Base-by-base conservation (phyloP, 2,113 vertebrate genomes). In the Silurus meridionalis region DNA sequence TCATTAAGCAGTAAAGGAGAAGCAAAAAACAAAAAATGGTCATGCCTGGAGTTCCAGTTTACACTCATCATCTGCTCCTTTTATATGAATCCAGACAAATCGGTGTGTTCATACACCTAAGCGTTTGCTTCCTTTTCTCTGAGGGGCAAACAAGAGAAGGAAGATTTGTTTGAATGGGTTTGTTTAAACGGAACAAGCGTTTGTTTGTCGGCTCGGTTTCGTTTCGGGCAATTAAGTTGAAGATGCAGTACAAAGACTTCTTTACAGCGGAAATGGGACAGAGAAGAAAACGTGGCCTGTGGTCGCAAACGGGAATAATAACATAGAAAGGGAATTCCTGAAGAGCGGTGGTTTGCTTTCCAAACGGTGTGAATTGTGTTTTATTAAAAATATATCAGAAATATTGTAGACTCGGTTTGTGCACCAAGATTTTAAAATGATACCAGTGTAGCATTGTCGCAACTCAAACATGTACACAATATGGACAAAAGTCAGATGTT, bases 1-100 rank as follows among this genome's bases (percentile, higher is more conserved):
- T 92, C 79, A 83, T 82, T 87, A 89, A 78, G 23, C 50, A 86
- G 89, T 77, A 50, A 50, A 86, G 86, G 63, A 10, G 57, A 21
- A 74, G 21, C 13, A 85, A 14, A 11, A 53, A 13, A 67, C 1
- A 72, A 4, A 17, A 25, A 37, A 3, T 69, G 57, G 83, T 85
- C 86, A 84, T 64, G 48, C 67, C 66, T 83, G 37, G 74, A 82
- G 80, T 55, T 77, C 80, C 37, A 75, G 74, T 46, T 81, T 85
- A 77, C 55, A 80, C 64, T 69, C 74, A 83, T 88, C 23, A 61
- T 79, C 72, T 61, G 63, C 61, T 67, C 75, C 77, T 79, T 85
- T 69, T 66, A 81, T 67, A 67, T 82, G n/a, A 82, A 84, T 66
- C 81, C 58, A 85, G 79, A 83, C 80, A 88, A 88, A 83, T 53